These are phyloP conservation scores for Acanthochromis polyacanthus DNA, from an alignment of 2,113 vertebrate species.

Conservation along the genomic window DNA sequence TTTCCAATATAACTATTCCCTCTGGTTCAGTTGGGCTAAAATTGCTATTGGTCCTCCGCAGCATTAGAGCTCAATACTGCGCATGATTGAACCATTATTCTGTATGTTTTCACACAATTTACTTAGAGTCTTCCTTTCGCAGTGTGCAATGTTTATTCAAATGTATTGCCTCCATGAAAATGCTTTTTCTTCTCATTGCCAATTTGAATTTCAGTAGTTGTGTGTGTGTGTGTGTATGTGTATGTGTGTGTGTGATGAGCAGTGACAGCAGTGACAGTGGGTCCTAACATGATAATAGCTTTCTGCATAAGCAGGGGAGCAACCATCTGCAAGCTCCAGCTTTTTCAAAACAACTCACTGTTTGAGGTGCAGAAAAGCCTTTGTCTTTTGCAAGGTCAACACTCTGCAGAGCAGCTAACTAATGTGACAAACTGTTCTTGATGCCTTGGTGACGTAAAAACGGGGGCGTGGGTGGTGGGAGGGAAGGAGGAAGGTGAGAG, in stretches of 20 bases:
- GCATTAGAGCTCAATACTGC: background rate
- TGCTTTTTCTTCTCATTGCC: constrained; percentile 1
- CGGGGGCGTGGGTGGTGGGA: constrained; percentile 7
- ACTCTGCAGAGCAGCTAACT: constrained; percentile 38
- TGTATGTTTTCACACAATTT: no score
- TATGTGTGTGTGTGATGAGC: constrained; percentile 19
- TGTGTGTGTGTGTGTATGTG: background rate
- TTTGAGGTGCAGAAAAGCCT: constrained; percentile 72
- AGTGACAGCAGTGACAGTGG: constrained; percentile 52
- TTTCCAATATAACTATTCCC: background rate
- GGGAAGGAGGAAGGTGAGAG: constrained; percentile 1
- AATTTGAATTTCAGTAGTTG: constrained; percentile 19
- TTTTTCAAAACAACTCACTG: constrained; percentile 49
- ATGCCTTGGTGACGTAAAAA: constrained; percentile 44
- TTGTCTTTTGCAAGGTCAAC: constrained; percentile 72
- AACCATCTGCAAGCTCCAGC: constrained; percentile 52
- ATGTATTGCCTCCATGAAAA: constrained; percentile 3
- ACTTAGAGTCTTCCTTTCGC: background rate
- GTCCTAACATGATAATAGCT: constrained; percentile 58
- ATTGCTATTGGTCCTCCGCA: background rate
- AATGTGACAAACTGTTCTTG: constrained; percentile 66
- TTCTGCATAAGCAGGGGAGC: constrained; percentile 47
- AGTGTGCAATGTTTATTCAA: constrained; percentile 6
- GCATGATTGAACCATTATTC: no score
- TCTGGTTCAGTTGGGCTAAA: background rate